phyloP scores from a whole-genome alignment of 2,888 invertebrate species.

The Doris montereyensis region DNA sequence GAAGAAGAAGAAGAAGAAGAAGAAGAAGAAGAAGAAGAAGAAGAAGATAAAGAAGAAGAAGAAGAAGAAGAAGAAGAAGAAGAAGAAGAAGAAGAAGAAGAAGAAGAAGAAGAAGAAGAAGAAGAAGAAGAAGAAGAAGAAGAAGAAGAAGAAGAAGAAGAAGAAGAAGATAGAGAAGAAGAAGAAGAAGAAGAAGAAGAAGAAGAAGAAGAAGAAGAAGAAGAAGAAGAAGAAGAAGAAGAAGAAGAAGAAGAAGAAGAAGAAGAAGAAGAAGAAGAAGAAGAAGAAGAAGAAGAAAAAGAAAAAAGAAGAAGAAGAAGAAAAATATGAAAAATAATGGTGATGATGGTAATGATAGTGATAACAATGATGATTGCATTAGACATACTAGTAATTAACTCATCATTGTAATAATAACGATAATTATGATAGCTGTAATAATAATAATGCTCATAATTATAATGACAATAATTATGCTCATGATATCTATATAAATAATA shows the following conservation, averaged over 20 bases:
- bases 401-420: too few species aligned
- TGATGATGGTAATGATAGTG: too few species aligned
- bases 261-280: not conserved
- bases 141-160: not conserved
- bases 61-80: not conserved
- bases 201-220: not conserved
- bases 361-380: too few species aligned
- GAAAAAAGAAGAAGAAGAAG: not conserved
- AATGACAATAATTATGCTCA: too few species aligned
- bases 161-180: not conserved
- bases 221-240: not conserved
- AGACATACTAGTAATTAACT: too few species aligned
- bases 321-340: too few species aligned
- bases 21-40: not conserved
- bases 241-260: not conserved
- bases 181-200: not conserved
- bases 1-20: not conserved
- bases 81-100: not conserved
- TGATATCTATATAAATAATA: too few species aligned
- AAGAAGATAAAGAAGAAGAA: not conserved
- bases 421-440: too few species aligned
- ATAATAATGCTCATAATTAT: too few species aligned
- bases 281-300: not conserved
- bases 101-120: not conserved
- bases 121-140: not conserved